phyloP scores from a whole-genome alignment of 2,888 invertebrate genomes.

The Philereme vetulata region DNA sequence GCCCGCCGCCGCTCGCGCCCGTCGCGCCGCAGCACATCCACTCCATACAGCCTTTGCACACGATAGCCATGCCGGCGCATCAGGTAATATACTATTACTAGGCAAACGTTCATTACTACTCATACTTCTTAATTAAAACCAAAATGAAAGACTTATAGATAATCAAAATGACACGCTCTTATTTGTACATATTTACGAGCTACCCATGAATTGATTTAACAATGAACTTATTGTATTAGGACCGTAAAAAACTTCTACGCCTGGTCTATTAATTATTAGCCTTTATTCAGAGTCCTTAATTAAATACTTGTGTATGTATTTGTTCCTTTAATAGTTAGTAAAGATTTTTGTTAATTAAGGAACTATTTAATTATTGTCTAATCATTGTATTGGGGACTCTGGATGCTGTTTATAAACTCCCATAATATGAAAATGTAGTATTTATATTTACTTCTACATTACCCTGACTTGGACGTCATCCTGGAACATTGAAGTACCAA shows the following conservation, averaged over 20 bases:
- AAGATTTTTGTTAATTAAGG: background rate
- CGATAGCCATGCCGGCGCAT: slow-evolving; percentile 75
- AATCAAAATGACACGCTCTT: background rate
- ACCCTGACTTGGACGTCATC: background rate
- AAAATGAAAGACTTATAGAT: background rate
- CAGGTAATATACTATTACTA: slow-evolving; percentile 82
- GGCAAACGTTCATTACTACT: slow-evolving; percentile 23
- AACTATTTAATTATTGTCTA: background rate
- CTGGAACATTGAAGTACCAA: background rate
- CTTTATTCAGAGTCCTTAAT: background rate
- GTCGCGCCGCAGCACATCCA: slow-evolving; percentile 51
- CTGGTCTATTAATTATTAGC: background rate
- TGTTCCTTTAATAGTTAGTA: too few species aligned
- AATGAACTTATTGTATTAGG: background rate
- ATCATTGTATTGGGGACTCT: background rate
- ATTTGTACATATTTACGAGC: slow-evolving; percentile 7
- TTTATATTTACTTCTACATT: background rate
- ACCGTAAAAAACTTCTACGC: too few species aligned
- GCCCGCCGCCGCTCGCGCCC: slow-evolving; percentile 65
- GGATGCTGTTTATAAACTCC: background rate
- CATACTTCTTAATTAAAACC: background rate
- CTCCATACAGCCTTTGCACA: slow-evolving; percentile 52
- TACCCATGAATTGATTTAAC: background rate
- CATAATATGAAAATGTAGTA: slow-evolving; percentile 1
- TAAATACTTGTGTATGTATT: background rate